Evolutionary conservation across 92 coral and sea anemone species (phyloP).

Genomic region (Pocillopora meandrina): DNA sequence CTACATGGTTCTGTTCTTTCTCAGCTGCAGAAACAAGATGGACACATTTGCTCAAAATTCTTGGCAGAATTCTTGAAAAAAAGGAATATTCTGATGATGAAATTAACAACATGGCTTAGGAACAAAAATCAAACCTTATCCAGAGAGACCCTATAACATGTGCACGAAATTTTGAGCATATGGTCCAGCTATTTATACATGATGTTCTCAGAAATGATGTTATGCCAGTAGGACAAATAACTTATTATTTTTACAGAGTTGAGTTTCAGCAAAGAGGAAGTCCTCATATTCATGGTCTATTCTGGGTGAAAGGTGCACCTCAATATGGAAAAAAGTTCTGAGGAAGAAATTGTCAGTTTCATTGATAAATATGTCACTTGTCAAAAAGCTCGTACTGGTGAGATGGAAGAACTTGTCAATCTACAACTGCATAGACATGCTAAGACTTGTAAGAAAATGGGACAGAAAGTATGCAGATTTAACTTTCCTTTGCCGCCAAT

Average conservation of each 20-base stretch:
- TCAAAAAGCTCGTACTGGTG: conserved; percentile 3
- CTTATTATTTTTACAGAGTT: conserved; percentile 63
- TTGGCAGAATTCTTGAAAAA: conserved; percentile 63
- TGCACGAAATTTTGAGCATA: conserved; percentile 75
- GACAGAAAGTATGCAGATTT: conserved; percentile 47
- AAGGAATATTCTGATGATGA: conserved; percentile 60
- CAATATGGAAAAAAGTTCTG: conserved; percentile 29
- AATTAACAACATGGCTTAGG: conserved; percentile 64
- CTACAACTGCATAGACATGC: conserved; percentile 67
- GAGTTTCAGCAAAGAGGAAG: conserved; percentile 75
- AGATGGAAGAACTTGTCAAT: conserved; percentile 54
- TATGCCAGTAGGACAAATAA: conserved; percentile 57
- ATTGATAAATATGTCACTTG: conserved; percentile 68
- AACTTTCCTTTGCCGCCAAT: conserved; percentile 73
- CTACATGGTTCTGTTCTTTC: conserved; percentile 76
- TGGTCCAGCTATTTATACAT: conserved; percentile 63
- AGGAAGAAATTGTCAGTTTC: conserved; percentile 48
- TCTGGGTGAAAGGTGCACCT: conserved; percentile 63
- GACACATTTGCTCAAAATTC: conserved; percentile 59
- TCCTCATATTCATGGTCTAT: conserved; percentile 66
- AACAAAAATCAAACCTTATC: conserved; percentile 70
- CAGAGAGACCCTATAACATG: conserved; percentile 75
- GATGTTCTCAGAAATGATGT: conserved; percentile 54
- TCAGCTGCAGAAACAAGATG: conserved; percentile 85
- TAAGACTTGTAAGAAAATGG: conserved; percentile 61